Percentiles rank a stretch among this genome's conserved stretches.
phyloP scores from a whole-genome alignment of 2,888 invertebrate species.

The Tanytarsus gracilentus region DNA sequence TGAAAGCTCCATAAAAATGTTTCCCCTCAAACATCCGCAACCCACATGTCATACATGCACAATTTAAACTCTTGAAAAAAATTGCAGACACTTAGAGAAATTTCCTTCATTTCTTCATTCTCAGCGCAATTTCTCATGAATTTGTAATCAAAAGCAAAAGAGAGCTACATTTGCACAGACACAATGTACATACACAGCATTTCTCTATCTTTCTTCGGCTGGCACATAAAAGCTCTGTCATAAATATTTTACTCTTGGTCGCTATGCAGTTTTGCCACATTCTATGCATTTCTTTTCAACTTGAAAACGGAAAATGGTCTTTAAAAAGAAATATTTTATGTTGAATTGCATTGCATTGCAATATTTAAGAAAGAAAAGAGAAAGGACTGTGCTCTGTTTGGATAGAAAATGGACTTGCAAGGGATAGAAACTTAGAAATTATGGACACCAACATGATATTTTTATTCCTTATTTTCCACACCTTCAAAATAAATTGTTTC shows the following conservation, averaged over 20 bases:
- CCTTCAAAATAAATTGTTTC: no score
- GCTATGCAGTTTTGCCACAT: not conserved
- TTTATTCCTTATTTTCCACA: no score
- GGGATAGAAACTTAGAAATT: no score
- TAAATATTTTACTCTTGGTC: not conserved
- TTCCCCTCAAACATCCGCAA: no score
- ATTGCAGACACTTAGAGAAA: not conserved
- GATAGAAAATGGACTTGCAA: no score
- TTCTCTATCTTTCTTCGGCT: no score
- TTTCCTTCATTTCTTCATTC: not conserved
- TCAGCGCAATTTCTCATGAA: constrained; percentile 17
- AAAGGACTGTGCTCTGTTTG: no score
- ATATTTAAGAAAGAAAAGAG: no score
- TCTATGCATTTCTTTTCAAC: not conserved
- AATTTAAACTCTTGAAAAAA: no score
- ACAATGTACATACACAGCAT: constrained; percentile 11
- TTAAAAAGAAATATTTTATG: constrained; percentile 18
- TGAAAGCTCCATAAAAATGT: no score
- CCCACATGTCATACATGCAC: no score
- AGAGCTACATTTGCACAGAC: constrained; percentile 2
- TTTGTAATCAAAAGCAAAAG: constrained; percentile 9
- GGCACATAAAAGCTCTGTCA: not conserved
- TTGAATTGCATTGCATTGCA: constrained; percentile 15
- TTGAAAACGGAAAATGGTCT: not conserved
- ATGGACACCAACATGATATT: no score